phyloP scores from a whole-genome alignment of 2,888 invertebrate species.

The Aphelenchoides bicaudatus region DNA sequence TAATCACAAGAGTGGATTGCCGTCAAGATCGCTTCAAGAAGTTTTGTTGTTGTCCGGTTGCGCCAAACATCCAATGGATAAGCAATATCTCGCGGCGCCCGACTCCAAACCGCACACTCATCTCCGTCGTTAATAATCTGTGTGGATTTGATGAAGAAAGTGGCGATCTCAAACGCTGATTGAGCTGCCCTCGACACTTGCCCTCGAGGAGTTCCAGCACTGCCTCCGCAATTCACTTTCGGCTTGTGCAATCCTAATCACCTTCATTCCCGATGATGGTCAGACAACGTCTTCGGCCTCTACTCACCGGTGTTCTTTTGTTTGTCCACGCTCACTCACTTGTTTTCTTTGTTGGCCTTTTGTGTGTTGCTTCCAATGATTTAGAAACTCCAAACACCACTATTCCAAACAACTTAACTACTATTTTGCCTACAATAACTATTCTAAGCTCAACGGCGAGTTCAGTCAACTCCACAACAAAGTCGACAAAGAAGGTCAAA shows the following conservation, averaged over 20 bases:
- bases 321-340: slow-evolving; percentile 8
- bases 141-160: not conserved
- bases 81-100: not conserved
- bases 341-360: not conserved
- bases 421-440: not conserved
- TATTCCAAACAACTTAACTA: not conserved
- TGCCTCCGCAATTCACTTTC: not conserved
- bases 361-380: slow-evolving; percentile 7
- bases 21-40: too few relatives aligned
- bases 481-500: not conserved
- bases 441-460: too few relatives aligned
- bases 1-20: too few relatives aligned
- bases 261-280: not conserved
- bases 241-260: not conserved
- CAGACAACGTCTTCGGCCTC: not conserved
- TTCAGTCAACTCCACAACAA: too few relatives aligned
- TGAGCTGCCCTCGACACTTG: too few relatives aligned
- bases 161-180: too few relatives aligned
- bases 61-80: not conserved
- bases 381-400: slow-evolving; percentile 1
- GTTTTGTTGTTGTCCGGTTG: not conserved
- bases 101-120: not conserved
- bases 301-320: too few relatives aligned
- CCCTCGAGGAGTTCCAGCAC: not conserved
- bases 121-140: too few relatives aligned